Conservation (phyloP, 2,113 vertebrate species). For the Naja naja region DNA sequence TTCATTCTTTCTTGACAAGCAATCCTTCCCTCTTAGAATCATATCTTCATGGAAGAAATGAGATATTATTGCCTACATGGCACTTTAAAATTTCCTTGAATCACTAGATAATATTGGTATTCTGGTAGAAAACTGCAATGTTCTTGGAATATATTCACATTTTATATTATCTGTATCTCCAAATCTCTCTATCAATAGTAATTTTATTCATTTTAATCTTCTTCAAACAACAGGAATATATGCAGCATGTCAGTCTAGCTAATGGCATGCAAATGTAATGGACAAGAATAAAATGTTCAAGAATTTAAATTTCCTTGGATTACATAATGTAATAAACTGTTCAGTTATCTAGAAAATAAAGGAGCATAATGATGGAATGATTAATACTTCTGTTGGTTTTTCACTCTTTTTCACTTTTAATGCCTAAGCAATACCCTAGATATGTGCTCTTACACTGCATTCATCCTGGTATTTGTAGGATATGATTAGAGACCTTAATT, state of each 20-base stretch:
- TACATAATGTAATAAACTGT: neutral
- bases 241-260: neutral
- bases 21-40: too few species aligned
- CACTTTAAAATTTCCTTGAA: neutral
- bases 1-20: neutral
- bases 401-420: neutral
- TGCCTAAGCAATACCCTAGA: neutral
- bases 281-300: neutral
- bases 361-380: rapidly evolving
- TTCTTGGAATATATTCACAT: neutral
- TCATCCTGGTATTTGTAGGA: neutral
- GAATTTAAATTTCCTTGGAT: neutral
- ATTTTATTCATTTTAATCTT: constrained; percentile 14
- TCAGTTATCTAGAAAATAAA: neutral
- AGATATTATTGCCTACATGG: neutral
- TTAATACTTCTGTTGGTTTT: neutral
- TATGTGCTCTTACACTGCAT: neutral
- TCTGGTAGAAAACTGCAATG: neutral
- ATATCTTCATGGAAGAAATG: neutral
- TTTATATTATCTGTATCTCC: neutral
- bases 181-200: neutral
- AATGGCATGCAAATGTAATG: neutral
- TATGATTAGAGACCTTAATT: neutral
- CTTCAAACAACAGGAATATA: constrained; percentile 10
- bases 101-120: neutral